phyloP scores from a whole-genome alignment of 2,888 invertebrate species.

The Ellobium chinense region DNA sequence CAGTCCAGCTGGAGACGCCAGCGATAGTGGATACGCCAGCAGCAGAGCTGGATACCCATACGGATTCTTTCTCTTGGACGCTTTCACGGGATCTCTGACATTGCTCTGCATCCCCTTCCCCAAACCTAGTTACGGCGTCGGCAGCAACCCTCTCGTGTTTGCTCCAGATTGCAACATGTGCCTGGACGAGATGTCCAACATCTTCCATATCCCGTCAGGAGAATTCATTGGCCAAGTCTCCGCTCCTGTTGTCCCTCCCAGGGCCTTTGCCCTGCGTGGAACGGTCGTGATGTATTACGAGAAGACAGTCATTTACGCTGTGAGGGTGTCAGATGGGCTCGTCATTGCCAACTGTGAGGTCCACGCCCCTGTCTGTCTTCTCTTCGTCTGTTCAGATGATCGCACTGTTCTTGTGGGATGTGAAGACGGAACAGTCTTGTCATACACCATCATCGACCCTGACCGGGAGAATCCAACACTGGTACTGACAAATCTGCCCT shows the following conservation, averaged over 20 bases:
- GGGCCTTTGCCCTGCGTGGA: slow-evolving; percentile 65
- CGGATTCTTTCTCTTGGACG: slow-evolving; percentile 62
- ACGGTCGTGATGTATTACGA: slow-evolving; percentile 66
- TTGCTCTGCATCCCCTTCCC: slow-evolving; percentile 71
- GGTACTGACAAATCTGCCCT: slow-evolving; percentile 52
- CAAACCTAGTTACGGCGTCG: slow-evolving; percentile 52
- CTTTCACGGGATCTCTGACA: slow-evolving; percentile 68
- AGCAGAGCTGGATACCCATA: neutral
- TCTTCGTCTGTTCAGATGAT: slow-evolving; percentile 70
- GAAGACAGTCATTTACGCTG: slow-evolving; percentile 58
- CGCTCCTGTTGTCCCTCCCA: slow-evolving; percentile 62
- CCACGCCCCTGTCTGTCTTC: slow-evolving; percentile 67
- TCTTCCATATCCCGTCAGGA: slow-evolving; percentile 68
- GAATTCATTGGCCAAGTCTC: slow-evolving; percentile 59
- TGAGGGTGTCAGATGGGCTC: slow-evolving; percentile 65
- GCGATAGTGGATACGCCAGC: neutral
- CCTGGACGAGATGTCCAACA: slow-evolving; percentile 69
- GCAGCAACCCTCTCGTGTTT: slow-evolving; percentile 59
- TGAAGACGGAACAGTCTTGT: slow-evolving; percentile 72
- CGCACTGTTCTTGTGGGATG: slow-evolving; percentile 75
- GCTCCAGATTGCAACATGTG: slow-evolving; percentile 68
- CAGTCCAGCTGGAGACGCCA: neutral
- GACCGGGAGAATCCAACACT: slow-evolving; percentile 51
- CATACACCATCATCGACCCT: slow-evolving; percentile 73
- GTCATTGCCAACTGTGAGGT: slow-evolving; percentile 69